Evolutionary conservation across 2,113 vertebrate genomes (phyloP).

Genomic region (Perca flavescens): DNA sequence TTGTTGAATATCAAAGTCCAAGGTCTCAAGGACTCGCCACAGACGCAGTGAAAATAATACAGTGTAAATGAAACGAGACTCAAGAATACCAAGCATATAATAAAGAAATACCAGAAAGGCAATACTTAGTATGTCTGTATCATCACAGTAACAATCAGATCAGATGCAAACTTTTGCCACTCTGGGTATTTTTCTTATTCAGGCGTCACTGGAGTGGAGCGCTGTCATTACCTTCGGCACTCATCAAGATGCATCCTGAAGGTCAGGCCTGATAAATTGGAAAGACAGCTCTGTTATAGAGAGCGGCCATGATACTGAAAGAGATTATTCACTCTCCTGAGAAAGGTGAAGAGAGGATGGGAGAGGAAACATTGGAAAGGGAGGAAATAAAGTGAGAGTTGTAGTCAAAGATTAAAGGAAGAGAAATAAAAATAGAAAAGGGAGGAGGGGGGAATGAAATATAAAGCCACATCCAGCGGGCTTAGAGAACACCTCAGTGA

Average conservation of each 20-base stretch:
- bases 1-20: conserved; percentile 56
- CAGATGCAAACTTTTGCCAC: conserved; percentile 51
- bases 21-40: conserved; percentile 40
- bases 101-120: conserved; percentile 44
- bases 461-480: conserved; percentile 42
- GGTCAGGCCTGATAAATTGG: conserved; percentile 79
- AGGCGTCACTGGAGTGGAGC: conserved; percentile 26
- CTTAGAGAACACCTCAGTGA: conserved; percentile 61
- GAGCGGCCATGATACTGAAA: conserved; percentile 62
- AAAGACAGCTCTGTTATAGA: conserved; percentile 70
- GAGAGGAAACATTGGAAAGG: conserved; percentile 12
- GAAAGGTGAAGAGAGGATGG: conserved; percentile 32
- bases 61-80: conserved; percentile 43
- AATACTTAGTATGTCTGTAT: conserved; percentile 32
- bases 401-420: conserved; percentile 46
- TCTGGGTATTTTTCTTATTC: conserved; percentile 36
- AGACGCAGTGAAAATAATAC: conserved; percentile 43
- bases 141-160: conserved; percentile 45
- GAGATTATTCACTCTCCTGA: conserved; percentile 67
- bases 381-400: conserved; percentile 35
- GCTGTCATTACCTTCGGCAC: conserved; percentile 71
- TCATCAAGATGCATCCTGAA: conserved; percentile 78
- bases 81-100: conserved; percentile 29
- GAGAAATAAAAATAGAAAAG: conserved; percentile 43
- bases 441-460: neutral